Conservation (phyloP, 2,888 invertebrate genomes). For the Lycaena phlaeas region DNA sequence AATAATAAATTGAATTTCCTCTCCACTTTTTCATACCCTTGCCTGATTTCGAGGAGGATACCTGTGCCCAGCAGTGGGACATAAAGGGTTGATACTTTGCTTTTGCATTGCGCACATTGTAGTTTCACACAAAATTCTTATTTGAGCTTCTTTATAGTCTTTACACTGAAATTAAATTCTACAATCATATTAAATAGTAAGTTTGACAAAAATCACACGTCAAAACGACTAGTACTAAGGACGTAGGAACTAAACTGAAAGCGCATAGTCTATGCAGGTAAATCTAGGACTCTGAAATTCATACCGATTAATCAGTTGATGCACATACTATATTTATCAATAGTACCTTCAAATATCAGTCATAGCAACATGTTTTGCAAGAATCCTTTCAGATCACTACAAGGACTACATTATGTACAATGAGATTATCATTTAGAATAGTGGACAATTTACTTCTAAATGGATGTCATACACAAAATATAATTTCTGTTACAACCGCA, state of each 20-base stretch:
- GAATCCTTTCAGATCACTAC: constrained; percentile 3
- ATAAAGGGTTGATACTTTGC: too few species aligned
- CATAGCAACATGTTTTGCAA: neutral
- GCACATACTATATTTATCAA: too few species aligned
- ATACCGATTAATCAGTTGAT: too few species aligned
- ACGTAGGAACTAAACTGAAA: constrained; percentile 8
- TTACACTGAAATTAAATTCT: neutral
- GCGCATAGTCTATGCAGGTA: neutral
- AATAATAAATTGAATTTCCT: too few species aligned
- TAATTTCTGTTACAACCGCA: constrained; percentile 9
- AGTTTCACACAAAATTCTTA: too few species aligned
- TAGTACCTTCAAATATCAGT: neutral
- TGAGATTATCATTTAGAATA: constrained; percentile 3
- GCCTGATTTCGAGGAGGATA: too few species aligned
- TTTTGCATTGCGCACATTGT: too few species aligned
- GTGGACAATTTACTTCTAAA: constrained; percentile 10
- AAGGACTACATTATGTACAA: constrained; percentile 2
- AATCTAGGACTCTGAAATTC: neutral
- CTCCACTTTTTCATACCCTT: too few species aligned
- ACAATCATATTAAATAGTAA: constrained; percentile 9
- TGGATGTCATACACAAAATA: constrained; percentile 11
- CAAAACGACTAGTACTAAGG: constrained; percentile 5
- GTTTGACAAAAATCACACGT: constrained; percentile 4
- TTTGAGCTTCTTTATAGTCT: neutral
- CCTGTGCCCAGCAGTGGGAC: too few species aligned